Percentiles rank a stretch among this genome's conserved stretches.
Conservation (phyloP, 2,888 invertebrate species). For the Mimas tiliae region DNA sequence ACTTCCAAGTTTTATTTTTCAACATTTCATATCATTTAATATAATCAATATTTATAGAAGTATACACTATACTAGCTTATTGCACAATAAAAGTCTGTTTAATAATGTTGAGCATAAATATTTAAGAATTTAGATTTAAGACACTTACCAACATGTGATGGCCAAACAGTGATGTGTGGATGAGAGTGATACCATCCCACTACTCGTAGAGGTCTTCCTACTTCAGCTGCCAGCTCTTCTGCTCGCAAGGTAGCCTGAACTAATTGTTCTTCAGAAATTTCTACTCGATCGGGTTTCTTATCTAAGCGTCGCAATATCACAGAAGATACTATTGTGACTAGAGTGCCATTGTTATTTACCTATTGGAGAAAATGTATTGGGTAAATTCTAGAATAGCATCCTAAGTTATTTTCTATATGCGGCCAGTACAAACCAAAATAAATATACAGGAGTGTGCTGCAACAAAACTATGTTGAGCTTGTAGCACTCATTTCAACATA, state of each 20-base stretch:
- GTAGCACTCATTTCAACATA: no score
- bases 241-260: constrained; percentile 88
- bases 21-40: no score
- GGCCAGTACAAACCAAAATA: no score
- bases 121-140: constrained; percentile 26
- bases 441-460: no score
- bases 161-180: constrained; percentile 95
- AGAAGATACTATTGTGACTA: constrained; percentile 89
- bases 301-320: constrained; percentile 90
- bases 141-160: constrained; percentile 91
- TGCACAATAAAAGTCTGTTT: no score
- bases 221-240: constrained; percentile 86
- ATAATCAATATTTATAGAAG: no score
- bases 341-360: constrained; percentile 84
- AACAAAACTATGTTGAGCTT: no score
- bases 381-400: neutral
- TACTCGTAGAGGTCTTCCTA: constrained; percentile 88
- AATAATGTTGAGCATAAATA: neutral
- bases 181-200: constrained; percentile 96
- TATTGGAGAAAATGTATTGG: constrained; percentile 46
- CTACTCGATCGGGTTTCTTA: constrained; percentile 93
- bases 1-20: no score
- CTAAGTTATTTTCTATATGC: no score
- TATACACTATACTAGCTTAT: no score
- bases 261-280: constrained; percentile 93